A percentile compares a stretch with the other conserved stretches of the same genome.
Conservation (phyloP, 1,140 invertebrate genomes). For the Saccostrea echinata region DNA sequence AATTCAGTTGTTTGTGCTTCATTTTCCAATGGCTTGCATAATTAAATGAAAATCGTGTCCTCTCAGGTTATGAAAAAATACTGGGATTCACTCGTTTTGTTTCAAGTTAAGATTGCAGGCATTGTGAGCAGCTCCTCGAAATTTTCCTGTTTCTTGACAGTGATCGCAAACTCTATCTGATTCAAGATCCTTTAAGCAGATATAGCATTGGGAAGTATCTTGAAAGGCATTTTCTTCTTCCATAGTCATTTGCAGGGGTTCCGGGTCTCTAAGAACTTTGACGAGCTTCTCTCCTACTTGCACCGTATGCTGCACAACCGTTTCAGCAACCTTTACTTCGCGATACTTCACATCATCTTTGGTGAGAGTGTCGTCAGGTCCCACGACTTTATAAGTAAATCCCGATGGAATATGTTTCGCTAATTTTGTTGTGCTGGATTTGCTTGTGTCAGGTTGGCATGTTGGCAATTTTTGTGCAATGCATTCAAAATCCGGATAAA, state of each 20-base stretch:
- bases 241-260: too few species aligned
- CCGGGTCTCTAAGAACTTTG: too few species aligned
- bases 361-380: too few species aligned
- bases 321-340: too few species aligned
- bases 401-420: background rate
- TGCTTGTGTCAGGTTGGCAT: background rate
- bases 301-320: too few species aligned
- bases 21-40: constrained; percentile 71
- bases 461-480: background rate
- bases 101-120: constrained; percentile 55
- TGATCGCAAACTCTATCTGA: constrained; percentile 43
- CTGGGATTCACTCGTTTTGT: too few species aligned
- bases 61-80: too few species aligned
- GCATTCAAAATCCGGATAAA: constrained; percentile 45
- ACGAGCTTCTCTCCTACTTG: too few species aligned
- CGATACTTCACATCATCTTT: too few species aligned
- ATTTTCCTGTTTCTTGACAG: constrained; percentile 54
- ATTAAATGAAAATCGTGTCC: constrained; percentile 78
- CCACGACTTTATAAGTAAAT: background rate
- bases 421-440: background rate
- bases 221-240: too few species aligned
- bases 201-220: constrained; percentile 18
- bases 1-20: constrained; percentile 69
- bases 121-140: constrained; percentile 58
- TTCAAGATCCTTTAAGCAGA: constrained; percentile 7